These are phyloP conservation scores for Anthrax anthrax DNA, from an alignment of 2,888 invertebrate species.

Conservation along the genomic window DNA sequence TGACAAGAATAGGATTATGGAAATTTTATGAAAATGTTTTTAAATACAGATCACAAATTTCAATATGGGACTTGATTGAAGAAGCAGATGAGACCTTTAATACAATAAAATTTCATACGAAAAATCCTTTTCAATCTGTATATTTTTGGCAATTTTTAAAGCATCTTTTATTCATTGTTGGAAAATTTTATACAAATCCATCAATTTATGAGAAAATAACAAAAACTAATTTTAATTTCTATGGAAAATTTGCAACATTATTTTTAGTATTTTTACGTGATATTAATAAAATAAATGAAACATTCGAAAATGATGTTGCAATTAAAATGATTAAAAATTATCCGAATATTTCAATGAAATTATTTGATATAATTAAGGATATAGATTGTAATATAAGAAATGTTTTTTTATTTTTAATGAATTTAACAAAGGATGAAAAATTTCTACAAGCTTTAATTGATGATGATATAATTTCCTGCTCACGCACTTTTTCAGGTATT, in stretches of 20 bases:
- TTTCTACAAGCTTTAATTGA: not conserved
- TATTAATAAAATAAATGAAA: not conserved
- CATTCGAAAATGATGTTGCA: not conserved
- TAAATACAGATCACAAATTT: not conserved
- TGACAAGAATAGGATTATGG: conserved; percentile 7
- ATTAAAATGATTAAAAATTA: not conserved
- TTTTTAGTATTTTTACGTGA: conserved; percentile 6
- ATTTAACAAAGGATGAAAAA: not conserved
- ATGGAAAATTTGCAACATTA: conserved; percentile 6
- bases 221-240: not conserved
- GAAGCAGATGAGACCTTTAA: conserved; percentile 3
- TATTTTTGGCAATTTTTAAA: conserved; percentile 8
- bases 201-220: not conserved
- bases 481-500: not conserved
- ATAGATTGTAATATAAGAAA: not conserved
- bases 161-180: conserved; percentile 2
- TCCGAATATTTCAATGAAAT: not conserved
- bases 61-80: not conserved
- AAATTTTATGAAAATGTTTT: conserved; percentile 5
- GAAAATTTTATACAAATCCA: conserved; percentile 1
- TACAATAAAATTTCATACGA: not conserved
- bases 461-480: too few relatives aligned
- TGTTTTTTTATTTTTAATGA: conserved; percentile 1
- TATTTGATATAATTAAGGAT: conserved; percentile 1
- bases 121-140: conserved; percentile 3